Base-by-base conservation (phyloP, 1,140 invertebrate species). In the Campodea augens region DNA sequence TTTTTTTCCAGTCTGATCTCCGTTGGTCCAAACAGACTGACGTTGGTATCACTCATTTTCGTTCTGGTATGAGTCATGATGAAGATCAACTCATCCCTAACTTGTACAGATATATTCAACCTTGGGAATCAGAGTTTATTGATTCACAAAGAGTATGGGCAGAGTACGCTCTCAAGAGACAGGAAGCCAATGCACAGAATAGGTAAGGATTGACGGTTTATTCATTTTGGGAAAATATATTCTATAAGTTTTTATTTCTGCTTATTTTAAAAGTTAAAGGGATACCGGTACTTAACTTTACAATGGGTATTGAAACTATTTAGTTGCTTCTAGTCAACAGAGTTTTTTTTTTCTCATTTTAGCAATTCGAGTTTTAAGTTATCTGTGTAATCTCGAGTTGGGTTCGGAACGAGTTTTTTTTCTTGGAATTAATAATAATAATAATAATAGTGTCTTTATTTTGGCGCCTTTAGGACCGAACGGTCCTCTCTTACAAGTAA, bases 51-150 rank as follows among this genome's bases (percentile, higher is more conserved):
- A 99, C 96, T 13, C 96, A 99, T 67, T 99, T 98, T 73, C 74
- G 96, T 19, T 98, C 93, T 1, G 95, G 96, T 55, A 98, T 99
- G 93, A 95, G 87, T 36, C 96, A 99, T 60, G 95, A 98, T 58
- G 92, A 98, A 63, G 96, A 99, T 74, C 93, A 98, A 64, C 71
- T 98, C 4, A 99, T 99, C 63, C 96, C 96, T n/a, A 99, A 99
- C 67, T 75, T 99, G 59, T 99, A 98, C 66, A 81, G 95, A 49
- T 97, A 97, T 57, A 92, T 98, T 58, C 88, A 98, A 64, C 92
- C 96, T 0, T 99, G 96, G 96, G 95, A 99, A 66, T 92, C 90
- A 5, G 96, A 99, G 61, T 98, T 99, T 57, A 92, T 98, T 44
- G 96, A 99, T 66, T 98, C 95, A 0, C 95, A 98, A 62, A 71